Conservation (phyloP, 1,140 invertebrate species). For the Drosophila sp. region DNA sequence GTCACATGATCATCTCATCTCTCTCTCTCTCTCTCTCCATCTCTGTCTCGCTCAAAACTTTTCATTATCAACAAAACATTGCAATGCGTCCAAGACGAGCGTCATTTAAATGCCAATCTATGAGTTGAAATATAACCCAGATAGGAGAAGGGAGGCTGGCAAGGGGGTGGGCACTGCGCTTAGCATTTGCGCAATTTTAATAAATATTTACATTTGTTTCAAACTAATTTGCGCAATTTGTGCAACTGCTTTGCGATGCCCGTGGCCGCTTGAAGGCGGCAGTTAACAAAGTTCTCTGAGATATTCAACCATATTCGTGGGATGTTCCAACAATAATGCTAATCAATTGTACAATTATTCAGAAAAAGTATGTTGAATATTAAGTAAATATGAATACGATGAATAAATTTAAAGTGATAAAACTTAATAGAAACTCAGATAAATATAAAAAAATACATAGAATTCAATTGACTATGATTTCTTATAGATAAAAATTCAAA, state of each 20-base stretch:
- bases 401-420: no score
- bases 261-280: neutral
- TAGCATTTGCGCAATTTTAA: slow-evolving; percentile 77
- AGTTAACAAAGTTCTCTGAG: slow-evolving; percentile 37
- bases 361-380: neutral
- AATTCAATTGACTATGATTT: no score
- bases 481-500: no score
- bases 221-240: slow-evolving; percentile 79
- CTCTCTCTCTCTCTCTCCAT: neutral
- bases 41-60: slow-evolving; percentile 31
- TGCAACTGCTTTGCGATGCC: slow-evolving; percentile 61
- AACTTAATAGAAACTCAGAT: no score
- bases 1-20: slow-evolving; percentile 53
- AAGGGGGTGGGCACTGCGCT: slow-evolving; percentile 31
- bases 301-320: slow-evolving; percentile 38
- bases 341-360: neutral
- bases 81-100: slow-evolving; percentile 48
- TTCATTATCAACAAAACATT: slow-evolving; percentile 53
- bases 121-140: neutral
- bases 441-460: no score
- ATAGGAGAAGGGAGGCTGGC: neutral
- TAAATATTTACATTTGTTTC: slow-evolving; percentile 81
- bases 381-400: no score
- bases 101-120: neutral
- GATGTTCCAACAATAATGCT: slow-evolving; percentile 5